phyloP scores from a whole-genome alignment of 2,888 invertebrate genomes.

The Euzophera pinguis region DNA sequence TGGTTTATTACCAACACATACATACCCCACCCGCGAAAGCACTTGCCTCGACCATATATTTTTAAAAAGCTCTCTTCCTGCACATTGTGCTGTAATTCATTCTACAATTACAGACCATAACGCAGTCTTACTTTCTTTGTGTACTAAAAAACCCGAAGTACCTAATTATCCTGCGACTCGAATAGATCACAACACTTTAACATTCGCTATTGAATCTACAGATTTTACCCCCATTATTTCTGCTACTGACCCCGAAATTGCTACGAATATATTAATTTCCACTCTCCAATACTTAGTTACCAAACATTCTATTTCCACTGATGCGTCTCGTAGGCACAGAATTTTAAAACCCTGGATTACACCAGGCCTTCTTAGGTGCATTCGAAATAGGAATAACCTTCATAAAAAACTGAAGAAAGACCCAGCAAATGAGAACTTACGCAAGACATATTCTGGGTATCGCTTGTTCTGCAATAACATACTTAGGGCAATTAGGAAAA shows the following conservation, averaged over 20 bases:
- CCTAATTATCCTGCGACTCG: not conserved
- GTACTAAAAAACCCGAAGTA: not conserved
- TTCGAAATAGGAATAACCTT: slow-evolving; percentile 3
- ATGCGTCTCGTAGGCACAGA: not conserved
- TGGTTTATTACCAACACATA: not conserved
- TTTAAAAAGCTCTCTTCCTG: not conserved
- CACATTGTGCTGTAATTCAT: not conserved
- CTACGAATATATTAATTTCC: not conserved
- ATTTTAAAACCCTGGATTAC: not conserved
- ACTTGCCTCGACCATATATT: not conserved
- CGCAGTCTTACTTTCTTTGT: not conserved
- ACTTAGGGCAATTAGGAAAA: not conserved
- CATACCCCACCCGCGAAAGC: too few relatives aligned
- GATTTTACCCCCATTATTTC: not conserved
- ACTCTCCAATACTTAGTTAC: not conserved
- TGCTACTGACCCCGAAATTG: not conserved
- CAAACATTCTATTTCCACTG: not conserved
- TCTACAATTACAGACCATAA: not conserved
- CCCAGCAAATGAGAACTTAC: not conserved
- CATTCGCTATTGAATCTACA: not conserved
- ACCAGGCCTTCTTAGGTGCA: not conserved
- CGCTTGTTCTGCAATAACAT: not conserved
- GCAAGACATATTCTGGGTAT: not conserved
- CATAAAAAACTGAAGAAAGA: not conserved
- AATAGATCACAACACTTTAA: not conserved